Conservation (phyloP, 2,888 invertebrate species). For the Galerucella pusilla region DNA sequence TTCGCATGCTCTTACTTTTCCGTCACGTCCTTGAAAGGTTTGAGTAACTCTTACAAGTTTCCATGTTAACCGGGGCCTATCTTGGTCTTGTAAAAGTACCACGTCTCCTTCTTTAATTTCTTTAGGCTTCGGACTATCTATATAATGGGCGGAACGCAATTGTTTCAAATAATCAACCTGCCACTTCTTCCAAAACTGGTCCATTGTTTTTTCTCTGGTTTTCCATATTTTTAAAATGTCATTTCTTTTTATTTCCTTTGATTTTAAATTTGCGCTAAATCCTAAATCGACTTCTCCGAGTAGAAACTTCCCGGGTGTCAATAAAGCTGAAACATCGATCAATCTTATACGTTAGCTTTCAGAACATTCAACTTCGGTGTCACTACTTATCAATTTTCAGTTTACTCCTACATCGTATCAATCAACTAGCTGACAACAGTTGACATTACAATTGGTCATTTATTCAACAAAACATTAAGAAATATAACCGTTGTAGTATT, state of each 20-base stretch:
- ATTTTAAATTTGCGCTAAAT: too few relatives aligned
- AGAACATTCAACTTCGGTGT: neutral
- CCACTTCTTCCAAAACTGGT: too few relatives aligned
- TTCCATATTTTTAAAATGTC: too few relatives aligned
- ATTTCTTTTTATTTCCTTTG: too few relatives aligned
- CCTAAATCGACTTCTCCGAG: too few relatives aligned
- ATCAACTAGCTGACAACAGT: conserved; percentile 11
- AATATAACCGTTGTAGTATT: too few relatives aligned
- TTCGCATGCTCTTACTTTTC: neutral
- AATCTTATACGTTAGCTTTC: neutral
- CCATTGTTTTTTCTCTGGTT: too few relatives aligned
- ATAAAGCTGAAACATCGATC: neutral
- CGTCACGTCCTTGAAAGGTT: neutral
- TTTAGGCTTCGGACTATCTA: too few relatives aligned
- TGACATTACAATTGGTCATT: neutral
- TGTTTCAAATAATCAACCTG: too few relatives aligned
- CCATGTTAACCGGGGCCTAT: neutral
- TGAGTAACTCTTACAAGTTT: neutral
- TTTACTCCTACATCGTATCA: conserved; percentile 6
- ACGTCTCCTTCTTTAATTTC: neutral
- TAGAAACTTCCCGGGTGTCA: too few relatives aligned
- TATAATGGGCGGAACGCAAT: too few relatives aligned
- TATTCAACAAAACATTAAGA: neutral
- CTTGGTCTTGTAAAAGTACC: neutral
- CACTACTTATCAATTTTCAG: neutral